Evolutionary conservation across 2,797 vertebrate species (phyloP), one percentile per base, ranked within the genome.

Genomic region (Darevskia nairensis): DNA sequence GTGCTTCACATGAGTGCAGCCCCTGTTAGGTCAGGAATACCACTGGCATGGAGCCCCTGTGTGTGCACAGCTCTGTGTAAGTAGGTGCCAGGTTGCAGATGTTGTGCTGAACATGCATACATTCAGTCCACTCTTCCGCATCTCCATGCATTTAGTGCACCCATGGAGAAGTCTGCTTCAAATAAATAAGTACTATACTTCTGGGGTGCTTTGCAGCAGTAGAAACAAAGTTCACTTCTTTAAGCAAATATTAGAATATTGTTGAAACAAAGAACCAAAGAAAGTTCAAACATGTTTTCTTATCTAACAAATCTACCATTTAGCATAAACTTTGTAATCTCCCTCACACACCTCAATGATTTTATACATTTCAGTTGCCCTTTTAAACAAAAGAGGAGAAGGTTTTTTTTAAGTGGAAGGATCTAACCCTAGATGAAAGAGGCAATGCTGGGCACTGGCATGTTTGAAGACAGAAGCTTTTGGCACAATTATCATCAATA

Each of bases 391-490:
- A 77, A 66, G 15, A 46, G 64, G 8, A 46, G 64, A 29, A 50
- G 27, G 46, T 9, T 19, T 1, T 19, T 85, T 64, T 59, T 46
- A 32, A 77, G 59, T 44, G 4, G 10, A 19, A 75, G 44, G 44
- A 64, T 55, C 35, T 81, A 77, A 35, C 13, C 10, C 50, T 55
- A 27, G 55, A 76, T 82, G 64, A 81, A 77, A 83, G 69, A 68
- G 64, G 71, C 72, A 27, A 50, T 66, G 4, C 27, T 61, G 21
- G 32, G 41, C 11, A 55, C 9, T 39, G 41, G 44, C 64, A 35
- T 74, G 27, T 82, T 72, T 75, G 64, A 87, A 80, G 72, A 78
- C 2, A n/a, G n/a, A 69, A 39, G 46, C 29, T 74, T 82, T 85
- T 79, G 15, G 46, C 79, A 85, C 64, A 82, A 71, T 9, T 9